Evolutionary conservation across 2,113 vertebrate species (phyloP).

Genomic region (Chloroceryle aenea): DNA sequence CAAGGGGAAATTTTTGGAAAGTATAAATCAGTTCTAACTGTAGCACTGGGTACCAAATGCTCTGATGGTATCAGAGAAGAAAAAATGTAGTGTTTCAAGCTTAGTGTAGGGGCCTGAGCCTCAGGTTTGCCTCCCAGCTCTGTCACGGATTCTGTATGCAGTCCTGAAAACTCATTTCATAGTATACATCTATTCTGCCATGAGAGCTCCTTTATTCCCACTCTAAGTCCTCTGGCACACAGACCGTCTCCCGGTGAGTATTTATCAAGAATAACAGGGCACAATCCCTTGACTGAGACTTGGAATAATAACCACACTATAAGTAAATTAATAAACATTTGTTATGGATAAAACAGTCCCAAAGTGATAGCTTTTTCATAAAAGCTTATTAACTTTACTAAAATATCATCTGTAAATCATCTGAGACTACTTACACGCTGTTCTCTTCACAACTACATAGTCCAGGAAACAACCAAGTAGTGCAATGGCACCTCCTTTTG

Average conservation of each 20-base stretch:
- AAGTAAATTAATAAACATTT: neutral
- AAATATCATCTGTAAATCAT: neutral
- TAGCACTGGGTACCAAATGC: neutral
- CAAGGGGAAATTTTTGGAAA: neutral
- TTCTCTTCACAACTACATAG: neutral
- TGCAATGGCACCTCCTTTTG: neutral
- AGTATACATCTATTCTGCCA: neutral
- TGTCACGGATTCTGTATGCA: accelerated
- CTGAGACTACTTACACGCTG: neutral
- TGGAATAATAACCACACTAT: neutral
- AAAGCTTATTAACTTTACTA: slow-evolving; percentile 8
- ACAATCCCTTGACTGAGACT: neutral
- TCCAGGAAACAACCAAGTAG: neutral
- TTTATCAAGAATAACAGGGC: neutral
- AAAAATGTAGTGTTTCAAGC: neutral
- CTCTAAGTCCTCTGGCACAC: neutral
- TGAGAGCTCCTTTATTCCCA: neutral
- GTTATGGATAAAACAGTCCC: neutral
- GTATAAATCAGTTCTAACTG: neutral
- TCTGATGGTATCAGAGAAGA: neutral
- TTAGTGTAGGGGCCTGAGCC: neutral
- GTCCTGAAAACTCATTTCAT: neutral
- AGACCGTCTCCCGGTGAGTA: neutral
- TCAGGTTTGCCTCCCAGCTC: neutral
- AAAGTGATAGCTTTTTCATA: neutral